These are phyloP conservation scores for Labeo rohita DNA, from an alignment of 2,113 vertebrate species.

Conservation along the genomic window DNA sequence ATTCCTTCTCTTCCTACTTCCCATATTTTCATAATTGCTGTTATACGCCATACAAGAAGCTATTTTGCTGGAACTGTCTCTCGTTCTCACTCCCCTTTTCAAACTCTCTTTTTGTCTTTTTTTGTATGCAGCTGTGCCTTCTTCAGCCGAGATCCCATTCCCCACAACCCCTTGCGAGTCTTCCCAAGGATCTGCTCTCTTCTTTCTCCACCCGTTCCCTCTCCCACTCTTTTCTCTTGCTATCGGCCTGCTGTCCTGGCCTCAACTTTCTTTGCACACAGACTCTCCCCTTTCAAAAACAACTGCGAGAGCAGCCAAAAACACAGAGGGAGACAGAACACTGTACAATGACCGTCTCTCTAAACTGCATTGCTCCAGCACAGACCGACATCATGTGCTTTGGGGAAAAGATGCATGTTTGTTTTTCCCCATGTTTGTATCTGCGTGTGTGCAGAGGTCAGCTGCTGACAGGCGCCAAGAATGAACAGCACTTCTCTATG, in stretches of 20 bases:
- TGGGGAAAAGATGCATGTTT: constrained; percentile 51
- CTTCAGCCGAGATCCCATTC: constrained; percentile 2
- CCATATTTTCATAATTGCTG: neutral
- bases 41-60: neutral
- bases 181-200: constrained; percentile 27
- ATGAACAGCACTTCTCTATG: constrained; percentile 30
- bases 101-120: constrained; percentile 12
- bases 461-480: constrained; percentile 1
- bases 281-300: constrained; percentile 66
- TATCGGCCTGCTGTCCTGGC: constrained; percentile 44
- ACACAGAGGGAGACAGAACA: constrained; percentile 58
- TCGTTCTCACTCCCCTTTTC: constrained; percentile 24
- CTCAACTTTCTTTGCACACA: constrained; percentile 61
- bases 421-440: constrained; percentile 41
- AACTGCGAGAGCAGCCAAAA: constrained; percentile 64
- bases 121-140: constrained; percentile 32
- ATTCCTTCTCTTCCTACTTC: neutral
- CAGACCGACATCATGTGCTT: constrained; percentile 68
- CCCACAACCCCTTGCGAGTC: constrained; percentile 10
- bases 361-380: constrained; percentile 52
- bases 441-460: constrained; percentile 47
- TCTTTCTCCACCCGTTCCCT: constrained; percentile 25
- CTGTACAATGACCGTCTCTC: constrained; percentile 51
- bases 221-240: constrained; percentile 46
- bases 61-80: constrained; percentile 10